Conservation (phyloP, 1,140 invertebrate genomes). For the Trichonephila clavata region DNA sequence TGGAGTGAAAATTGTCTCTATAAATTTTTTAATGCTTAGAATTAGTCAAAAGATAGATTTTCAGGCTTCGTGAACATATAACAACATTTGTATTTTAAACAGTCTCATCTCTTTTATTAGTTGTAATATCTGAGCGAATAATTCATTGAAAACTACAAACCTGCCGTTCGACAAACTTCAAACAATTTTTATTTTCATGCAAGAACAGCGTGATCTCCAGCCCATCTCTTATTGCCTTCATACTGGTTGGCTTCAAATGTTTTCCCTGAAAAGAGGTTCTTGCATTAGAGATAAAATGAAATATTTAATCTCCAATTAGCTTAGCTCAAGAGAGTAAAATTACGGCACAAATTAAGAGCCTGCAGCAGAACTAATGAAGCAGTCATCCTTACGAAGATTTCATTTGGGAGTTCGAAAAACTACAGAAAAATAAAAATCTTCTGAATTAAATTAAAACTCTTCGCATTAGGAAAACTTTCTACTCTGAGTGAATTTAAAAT, state of each 20-base stretch:
- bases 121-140: no score
- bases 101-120: no score
- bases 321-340: slow-evolving; percentile 25
- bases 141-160: not conserved
- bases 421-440: slow-evolving; percentile 7
- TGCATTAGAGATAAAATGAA: slow-evolving; percentile 20
- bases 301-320: slow-evolving; percentile 38
- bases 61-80: not conserved
- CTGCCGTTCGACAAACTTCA: slow-evolving; percentile 11
- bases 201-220: slow-evolving; percentile 48
- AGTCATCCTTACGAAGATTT: slow-evolving; percentile 23
- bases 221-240: slow-evolving; percentile 65
- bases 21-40: not conserved
- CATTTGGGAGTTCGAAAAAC: slow-evolving; percentile 12
- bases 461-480: slow-evolving; percentile 13
- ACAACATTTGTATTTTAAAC: not conserved
- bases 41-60: not conserved
- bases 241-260: slow-evolving; percentile 69
- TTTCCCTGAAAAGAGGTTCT: slow-evolving; percentile 51
- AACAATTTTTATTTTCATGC: slow-evolving; percentile 30
- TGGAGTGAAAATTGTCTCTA: not conserved
- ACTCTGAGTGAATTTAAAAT: slow-evolving; percentile 3
- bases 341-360: slow-evolving; percentile 16
- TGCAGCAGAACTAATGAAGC: slow-evolving; percentile 20
- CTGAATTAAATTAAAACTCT: slow-evolving; percentile 36